These are phyloP conservation scores for Platysteira castanea DNA, from an alignment of 2,113 vertebrate species.

Conservation along the genomic window DNA sequence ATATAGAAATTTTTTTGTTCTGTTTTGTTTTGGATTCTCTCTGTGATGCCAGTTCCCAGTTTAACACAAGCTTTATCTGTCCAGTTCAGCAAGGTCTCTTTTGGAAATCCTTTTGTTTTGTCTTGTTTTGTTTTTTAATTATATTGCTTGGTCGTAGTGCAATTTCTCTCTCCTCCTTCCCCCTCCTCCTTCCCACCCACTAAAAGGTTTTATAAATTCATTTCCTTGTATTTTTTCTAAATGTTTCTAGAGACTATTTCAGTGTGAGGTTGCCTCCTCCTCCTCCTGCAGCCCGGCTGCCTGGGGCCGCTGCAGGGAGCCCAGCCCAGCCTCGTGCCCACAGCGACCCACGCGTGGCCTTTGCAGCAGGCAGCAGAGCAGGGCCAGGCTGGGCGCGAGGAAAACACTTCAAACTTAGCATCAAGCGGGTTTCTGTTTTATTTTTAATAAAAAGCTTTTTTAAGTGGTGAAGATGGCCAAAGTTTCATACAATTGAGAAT, in stretches of 20 bases:
- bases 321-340: not conserved
- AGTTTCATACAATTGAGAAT: slow-evolving; percentile 88
- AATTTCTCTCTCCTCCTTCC: slow-evolving; percentile 67
- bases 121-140: slow-evolving; percentile 21
- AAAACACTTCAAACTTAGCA: slow-evolving; percentile 73
- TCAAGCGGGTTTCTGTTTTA: slow-evolving; percentile 79
- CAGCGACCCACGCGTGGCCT: not conserved
- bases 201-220: slow-evolving; percentile 57
- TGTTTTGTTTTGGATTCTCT: slow-evolving; percentile 69
- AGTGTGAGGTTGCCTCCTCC: slow-evolving; percentile 45
- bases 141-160: slow-evolving; percentile 74
- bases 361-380: not conserved
- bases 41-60: slow-evolving; percentile 82
- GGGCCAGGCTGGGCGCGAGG: not conserved
- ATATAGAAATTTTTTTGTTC: slow-evolving; percentile 68
- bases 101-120: slow-evolving; percentile 49
- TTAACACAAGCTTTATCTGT: slow-evolving; percentile 90
- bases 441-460: slow-evolving; percentile 79
- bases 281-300: not conserved
- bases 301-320: not conserved
- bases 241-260: slow-evolving; percentile 10
- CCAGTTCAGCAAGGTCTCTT: slow-evolving; percentile 74
- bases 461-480: slow-evolving; percentile 92
- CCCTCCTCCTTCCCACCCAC: slow-evolving; percentile 21
- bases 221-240: slow-evolving; percentile 62